Evolutionary conservation across 2,113 vertebrate species (phyloP).

Genomic region (Tupaia chinensis): DNA sequence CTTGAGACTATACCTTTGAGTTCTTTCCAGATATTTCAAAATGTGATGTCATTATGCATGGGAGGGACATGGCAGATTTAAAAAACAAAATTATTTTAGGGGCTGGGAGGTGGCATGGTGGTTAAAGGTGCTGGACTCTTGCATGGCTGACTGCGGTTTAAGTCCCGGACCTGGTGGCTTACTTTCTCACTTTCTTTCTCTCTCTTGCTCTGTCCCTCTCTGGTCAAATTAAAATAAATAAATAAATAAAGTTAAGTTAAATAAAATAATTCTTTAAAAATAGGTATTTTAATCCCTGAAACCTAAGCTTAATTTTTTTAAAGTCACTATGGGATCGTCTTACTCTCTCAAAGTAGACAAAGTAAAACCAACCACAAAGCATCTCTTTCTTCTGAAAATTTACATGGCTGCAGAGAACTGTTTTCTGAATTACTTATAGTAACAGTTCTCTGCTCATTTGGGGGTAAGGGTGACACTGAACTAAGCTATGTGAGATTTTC

Average conservation of each 20-base stretch:
- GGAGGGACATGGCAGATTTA: background rate
- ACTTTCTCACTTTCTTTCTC: too few species aligned
- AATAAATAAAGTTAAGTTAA: too few species aligned
- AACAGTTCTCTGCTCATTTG: background rate
- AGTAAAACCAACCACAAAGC: background rate
- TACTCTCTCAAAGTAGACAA: background rate
- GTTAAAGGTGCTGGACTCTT: too few species aligned
- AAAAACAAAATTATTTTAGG: too few species aligned
- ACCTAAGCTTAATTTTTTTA: background rate
- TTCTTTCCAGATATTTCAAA: background rate
- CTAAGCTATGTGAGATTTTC: background rate
- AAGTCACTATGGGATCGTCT: background rate
- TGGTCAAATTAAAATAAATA: too few species aligned
- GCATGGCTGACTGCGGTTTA: too few species aligned
- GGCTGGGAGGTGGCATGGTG: too few species aligned
- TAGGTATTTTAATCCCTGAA: background rate
- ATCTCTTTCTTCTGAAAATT: background rate
- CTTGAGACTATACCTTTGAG: background rate
- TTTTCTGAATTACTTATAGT: conserved; percentile 6
- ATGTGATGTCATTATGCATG: background rate
- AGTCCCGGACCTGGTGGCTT: too few species aligned
- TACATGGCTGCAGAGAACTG: background rate
- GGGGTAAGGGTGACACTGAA: background rate
- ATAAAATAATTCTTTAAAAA: too few species aligned
- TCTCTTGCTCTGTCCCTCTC: too few species aligned